Evolutionary conservation across 2,888 invertebrate species (phyloP).

Genomic region (Eurytoma californica): DNA sequence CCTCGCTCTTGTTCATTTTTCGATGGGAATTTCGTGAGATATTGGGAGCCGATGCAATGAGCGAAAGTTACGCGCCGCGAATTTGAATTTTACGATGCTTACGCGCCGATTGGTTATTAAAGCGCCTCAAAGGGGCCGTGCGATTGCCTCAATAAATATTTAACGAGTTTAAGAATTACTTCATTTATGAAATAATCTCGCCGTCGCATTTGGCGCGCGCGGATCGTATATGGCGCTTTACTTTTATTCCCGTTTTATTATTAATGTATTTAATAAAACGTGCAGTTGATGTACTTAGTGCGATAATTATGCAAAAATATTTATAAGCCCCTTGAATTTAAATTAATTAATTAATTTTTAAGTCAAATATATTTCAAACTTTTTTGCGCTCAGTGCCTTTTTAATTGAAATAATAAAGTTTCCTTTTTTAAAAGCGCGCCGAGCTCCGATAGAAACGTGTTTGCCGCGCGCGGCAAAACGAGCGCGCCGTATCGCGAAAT

Average conservation of each 20-base stretch:
- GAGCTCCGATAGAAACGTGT: not conserved
- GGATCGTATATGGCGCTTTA: too few species aligned
- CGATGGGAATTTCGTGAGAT: conserved; percentile 15
- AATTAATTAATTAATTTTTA: not conserved
- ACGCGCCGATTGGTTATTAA: too few species aligned
- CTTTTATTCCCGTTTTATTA: not conserved
- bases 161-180: too few species aligned
- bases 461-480: not conserved
- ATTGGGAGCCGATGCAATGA: not conserved
- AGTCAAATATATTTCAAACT: too few species aligned
- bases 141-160: too few species aligned
- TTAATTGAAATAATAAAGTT: too few species aligned
- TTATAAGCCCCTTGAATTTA: not conserved
- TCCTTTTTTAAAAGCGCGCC: too few species aligned
- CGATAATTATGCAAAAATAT: conserved; percentile 2
- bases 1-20: not conserved
- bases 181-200: too few species aligned
- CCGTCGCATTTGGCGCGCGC: too few species aligned
- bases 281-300: not conserved
- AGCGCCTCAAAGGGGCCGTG: too few species aligned
- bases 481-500: conserved; percentile 8
- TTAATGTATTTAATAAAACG: not conserved
- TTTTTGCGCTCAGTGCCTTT: too few species aligned
- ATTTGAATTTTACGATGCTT: not conserved
- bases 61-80: not conserved